Base-by-base conservation (phyloP, 2,113 vertebrate species). In the Rattus norvegicus region DNA sequence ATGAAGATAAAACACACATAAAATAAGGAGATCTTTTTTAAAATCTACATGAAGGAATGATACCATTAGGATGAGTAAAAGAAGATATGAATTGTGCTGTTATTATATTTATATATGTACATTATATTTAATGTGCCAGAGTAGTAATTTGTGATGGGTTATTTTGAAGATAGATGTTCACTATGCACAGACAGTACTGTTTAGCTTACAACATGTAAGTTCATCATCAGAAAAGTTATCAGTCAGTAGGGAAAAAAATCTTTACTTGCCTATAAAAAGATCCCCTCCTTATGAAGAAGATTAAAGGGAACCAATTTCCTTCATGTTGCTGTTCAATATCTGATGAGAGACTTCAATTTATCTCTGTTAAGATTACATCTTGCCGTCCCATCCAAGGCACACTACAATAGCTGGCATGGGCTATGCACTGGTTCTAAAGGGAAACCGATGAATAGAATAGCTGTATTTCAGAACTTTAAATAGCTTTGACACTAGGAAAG, bases 261-360 rank as follows among this genome's bases (percentile, higher is more conserved):
- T 97, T 97, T 93, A 90, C 39, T 91, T 96, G 49, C n/a, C 0
- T 92, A 56, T 85, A 94, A 95, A 70, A 22, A 83, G 47, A 80
- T 95, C 98, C 83, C 75, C 86, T 93, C 0, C 0, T 85, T 96
- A 93, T 89, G 90, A 84, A 92, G 69, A 92, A 85, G 89, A 97
- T 97, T 97, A 97, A 97, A 97, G 88, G 92, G 98, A 97, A 4
- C 3, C 90, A 67, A 97, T 98, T 98, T 97, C 43, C 72, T 72
- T 96, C 43, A 95, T 90, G 63, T 22, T 95, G 93, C 92, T 97
- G 90, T 90, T 85, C 52, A 89, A 11, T 93, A 94, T 96, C 97
- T 97, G 97, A 97, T 97, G 96, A 98, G 92, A 92, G 0, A 97
- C 92, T 98, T 98, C 96, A 97, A 86, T 93, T 97, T 97, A 97